Conservation (phyloP, 2,113 vertebrate species). For the Lagopus muta region DNA sequence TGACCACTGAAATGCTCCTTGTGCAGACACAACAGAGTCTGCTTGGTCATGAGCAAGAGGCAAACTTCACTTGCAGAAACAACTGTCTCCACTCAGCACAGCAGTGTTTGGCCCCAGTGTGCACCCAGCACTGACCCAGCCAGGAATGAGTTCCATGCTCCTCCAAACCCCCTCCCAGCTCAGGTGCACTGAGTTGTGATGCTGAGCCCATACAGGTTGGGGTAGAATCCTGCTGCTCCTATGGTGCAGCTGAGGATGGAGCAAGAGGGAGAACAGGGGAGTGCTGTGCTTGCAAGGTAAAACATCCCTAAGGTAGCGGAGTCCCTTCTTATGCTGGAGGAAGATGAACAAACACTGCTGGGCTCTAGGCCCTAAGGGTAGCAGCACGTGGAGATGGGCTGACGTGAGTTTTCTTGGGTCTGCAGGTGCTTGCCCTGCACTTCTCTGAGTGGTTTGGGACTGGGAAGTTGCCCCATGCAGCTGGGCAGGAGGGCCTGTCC, state of each 20-base stretch:
- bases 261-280: too few species aligned
- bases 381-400: neutral
- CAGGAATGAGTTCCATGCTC: neutral
- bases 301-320: neutral
- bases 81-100: neutral
- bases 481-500: neutral
- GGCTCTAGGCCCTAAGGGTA: too few species aligned
- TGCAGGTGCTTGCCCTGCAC: neutral
- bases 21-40: neutral
- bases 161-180: neutral
- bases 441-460: neutral
- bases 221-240: too few species aligned
- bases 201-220: neutral
- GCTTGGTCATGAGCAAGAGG: fast-evolving
- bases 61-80: neutral
- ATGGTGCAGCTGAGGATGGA: neutral
- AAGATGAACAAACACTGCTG: neutral
- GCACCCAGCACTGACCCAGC: neutral
- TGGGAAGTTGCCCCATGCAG: neutral
- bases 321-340: neutral
- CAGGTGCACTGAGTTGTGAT: neutral
- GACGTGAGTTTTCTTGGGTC: neutral
- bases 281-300: neutral
- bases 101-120: neutral
- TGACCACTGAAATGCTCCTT: fast-evolving